Conservation (phyloP, 2,888 invertebrate species). For the Cybosia mesomella region DNA sequence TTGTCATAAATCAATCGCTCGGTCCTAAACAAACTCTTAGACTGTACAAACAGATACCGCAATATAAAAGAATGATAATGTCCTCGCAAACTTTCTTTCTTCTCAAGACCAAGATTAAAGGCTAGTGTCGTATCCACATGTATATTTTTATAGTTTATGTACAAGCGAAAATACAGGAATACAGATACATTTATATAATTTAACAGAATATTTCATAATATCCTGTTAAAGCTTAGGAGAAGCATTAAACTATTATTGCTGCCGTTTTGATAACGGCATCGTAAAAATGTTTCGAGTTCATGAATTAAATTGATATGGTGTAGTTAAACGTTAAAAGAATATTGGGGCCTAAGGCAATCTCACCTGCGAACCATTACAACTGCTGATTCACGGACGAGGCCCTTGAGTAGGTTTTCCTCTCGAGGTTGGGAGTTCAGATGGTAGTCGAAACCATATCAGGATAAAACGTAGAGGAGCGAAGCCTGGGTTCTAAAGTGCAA, state of each 20-base stretch:
- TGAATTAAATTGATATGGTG: not conserved
- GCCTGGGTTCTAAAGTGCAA: too few relatives aligned
- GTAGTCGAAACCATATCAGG: too few relatives aligned
- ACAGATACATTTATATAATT: not conserved
- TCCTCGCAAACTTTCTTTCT: conserved; percentile 55
- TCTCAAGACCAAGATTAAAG: conserved; percentile 51
- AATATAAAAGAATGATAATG: conserved; percentile 67
- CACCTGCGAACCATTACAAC: too few relatives aligned
- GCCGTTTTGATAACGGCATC: not conserved
- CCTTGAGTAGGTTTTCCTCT: too few relatives aligned
- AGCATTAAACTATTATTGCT: not conserved
- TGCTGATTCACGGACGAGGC: too few relatives aligned
- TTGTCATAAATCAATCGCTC: conserved; percentile 73
- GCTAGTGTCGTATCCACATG: conserved; percentile 2
- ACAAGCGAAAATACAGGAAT: not conserved
- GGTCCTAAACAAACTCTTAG: conserved; percentile 76
- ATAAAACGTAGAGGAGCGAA: too few relatives aligned
- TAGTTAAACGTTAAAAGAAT: not conserved
- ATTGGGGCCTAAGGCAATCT: too few relatives aligned
- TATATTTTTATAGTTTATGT: conserved; percentile 7
- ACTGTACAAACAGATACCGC: conserved; percentile 69
- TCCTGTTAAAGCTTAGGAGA: too few relatives aligned
- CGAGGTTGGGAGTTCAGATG: too few relatives aligned
- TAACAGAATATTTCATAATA: not conserved
- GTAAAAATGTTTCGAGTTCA: not conserved